Percentiles rank a stretch among this genome's conserved stretches.
Conservation (phyloP, 2,888 invertebrate species). For the Hoplodrina blanda region DNA sequence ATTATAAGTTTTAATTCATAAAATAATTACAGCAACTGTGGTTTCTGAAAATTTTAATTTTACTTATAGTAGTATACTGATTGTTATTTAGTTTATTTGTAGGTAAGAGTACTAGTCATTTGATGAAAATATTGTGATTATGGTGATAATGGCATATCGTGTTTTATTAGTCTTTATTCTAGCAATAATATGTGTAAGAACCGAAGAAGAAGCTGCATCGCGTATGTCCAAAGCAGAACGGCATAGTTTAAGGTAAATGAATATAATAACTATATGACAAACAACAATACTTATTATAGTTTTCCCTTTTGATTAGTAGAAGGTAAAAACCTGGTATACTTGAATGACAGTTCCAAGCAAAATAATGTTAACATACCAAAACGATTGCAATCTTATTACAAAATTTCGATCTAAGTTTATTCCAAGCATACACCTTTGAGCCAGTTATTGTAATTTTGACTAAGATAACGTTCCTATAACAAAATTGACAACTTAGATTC, state of each 20-base stretch:
- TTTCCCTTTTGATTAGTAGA: slow-evolving; percentile 7
- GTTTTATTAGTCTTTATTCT: slow-evolving; percentile 84
- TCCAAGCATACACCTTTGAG: no score
- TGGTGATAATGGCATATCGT: slow-evolving; percentile 83
- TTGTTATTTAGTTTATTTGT: slow-evolving; percentile 44
- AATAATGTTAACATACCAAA: no score
- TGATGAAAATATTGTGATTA: slow-evolving; percentile 77
- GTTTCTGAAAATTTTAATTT: slow-evolving; percentile 29
- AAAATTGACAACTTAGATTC: no score
- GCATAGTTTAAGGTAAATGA: slow-evolving; percentile 91
- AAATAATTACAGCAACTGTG: slow-evolving; percentile 24
- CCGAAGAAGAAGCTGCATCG: slow-evolving; percentile 80
- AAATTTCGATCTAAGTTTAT: no score
- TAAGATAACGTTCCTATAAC: no score
- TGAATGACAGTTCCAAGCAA: no score
- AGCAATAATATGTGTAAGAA: slow-evolving; percentile 83
- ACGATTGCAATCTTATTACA: no score
- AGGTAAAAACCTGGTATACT: neutral
- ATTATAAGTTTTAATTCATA: slow-evolving; percentile 34
- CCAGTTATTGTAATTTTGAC: no score
- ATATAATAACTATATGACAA: neutral
- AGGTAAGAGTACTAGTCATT: slow-evolving; percentile 71
- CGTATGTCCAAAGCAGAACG: slow-evolving; percentile 92
- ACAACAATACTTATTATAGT: slow-evolving; percentile 11
- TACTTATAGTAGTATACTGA: slow-evolving; percentile 35